A percentile compares a stretch with the other conserved stretches of the same genome.
Evolutionary conservation across 2,888 invertebrate genomes (phyloP).

Genomic region (Lasius fuliginosus): DNA sequence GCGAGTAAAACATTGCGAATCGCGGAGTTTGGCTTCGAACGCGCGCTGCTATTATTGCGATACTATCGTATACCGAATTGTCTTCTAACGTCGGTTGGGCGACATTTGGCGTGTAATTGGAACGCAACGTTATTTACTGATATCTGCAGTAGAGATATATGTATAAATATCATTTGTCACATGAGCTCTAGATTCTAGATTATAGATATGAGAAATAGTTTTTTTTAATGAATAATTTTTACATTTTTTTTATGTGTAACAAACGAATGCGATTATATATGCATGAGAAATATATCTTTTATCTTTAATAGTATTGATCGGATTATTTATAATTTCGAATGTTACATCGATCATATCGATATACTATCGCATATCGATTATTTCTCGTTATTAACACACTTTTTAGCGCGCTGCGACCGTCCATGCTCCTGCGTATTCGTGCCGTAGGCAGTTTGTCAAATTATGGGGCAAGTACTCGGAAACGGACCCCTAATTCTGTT

Average conservation of each 20-base stretch:
- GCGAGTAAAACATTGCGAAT: constrained; percentile 25
- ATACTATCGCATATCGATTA: background rate
- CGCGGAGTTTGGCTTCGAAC: constrained; percentile 29
- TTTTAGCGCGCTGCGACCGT: background rate
- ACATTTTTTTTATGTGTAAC: background rate
- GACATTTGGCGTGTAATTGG: constrained; percentile 8
- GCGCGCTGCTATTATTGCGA: constrained; percentile 23
- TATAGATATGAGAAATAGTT: background rate
- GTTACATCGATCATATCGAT: background rate
- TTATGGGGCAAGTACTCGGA: constrained; percentile 35
- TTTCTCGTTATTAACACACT: background rate
- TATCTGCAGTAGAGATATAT: background rate
- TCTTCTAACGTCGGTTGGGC: constrained; percentile 1
- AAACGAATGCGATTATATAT: background rate
- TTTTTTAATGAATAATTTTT: background rate
- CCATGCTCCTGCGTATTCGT: background rate
- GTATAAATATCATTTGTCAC: background rate
- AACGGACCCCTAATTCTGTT: constrained; percentile 37
- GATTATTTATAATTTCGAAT: constrained; percentile 1
- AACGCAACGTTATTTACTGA: background rate
- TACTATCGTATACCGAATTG: constrained; percentile 17
- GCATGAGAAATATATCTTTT: background rate
- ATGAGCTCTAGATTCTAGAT: background rate
- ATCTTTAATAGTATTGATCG: background rate
- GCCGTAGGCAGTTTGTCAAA: constrained; percentile 45